phyloP scores from a whole-genome alignment of 2,888 invertebrate genomes.

The Caenorhabditis drosophilae region DNA sequence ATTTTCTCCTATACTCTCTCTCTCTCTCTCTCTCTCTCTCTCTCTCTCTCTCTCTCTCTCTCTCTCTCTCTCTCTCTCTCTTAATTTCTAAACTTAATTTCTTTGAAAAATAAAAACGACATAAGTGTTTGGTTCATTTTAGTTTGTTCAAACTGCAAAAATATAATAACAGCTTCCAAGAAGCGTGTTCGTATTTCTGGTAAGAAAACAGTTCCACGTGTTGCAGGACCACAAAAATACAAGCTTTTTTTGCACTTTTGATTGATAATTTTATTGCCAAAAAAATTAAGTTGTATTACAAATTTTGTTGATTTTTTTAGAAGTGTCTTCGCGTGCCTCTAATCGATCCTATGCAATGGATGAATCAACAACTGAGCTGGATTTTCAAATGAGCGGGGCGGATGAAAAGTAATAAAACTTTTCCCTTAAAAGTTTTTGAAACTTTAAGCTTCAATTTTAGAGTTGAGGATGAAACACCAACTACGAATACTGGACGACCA shows the following conservation, averaged over 20 bases:
- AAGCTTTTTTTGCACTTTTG: background rate
- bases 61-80: too few species aligned
- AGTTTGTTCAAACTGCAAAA: constrained; percentile 21
- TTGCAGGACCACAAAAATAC: background rate
- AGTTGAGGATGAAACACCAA: constrained; percentile 36
- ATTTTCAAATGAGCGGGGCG: constrained; percentile 40
- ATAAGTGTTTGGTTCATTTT: too few species aligned
- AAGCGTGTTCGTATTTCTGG: background rate
- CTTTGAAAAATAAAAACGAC: too few species aligned
- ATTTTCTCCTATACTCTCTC: background rate
- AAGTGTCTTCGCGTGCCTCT: constrained; percentile 37
- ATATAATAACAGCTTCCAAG: constrained; percentile 4
- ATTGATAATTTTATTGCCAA: too few species aligned
- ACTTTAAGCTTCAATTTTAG: background rate
- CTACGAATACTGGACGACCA: constrained; percentile 26
- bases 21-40: too few species aligned
- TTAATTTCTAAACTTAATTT: background rate
- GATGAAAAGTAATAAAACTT: constrained; percentile 15
- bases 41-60: too few species aligned
- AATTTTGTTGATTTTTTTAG: constrained; percentile 6
- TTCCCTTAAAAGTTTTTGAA: constrained; percentile 1
- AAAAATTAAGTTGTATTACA: background rate
- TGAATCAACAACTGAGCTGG: constrained; percentile 46
- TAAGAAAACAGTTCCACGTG: background rate
- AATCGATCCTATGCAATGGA: constrained; percentile 46